Percentiles rank a stretch among this genome's conserved stretches.
phyloP scores from a whole-genome alignment of 2,888 invertebrate species.

The Acronicta psi region DNA sequence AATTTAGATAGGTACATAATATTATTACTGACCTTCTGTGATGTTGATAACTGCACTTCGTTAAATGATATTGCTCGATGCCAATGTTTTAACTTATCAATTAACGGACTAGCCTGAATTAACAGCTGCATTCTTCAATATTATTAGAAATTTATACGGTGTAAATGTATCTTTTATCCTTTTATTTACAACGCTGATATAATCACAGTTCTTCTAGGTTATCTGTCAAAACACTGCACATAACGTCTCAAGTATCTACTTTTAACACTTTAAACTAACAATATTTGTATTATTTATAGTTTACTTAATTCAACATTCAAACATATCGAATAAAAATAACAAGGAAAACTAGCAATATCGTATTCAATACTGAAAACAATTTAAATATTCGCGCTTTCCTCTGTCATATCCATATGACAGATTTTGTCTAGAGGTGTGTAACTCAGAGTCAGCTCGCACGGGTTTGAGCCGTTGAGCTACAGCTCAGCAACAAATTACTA shows the following conservation, averaged over 20 bases:
- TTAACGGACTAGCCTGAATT: constrained; percentile 87
- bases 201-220: constrained; percentile 59
- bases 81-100: constrained; percentile 88
- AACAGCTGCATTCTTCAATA: constrained; percentile 80
- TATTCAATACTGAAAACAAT: constrained; percentile 10
- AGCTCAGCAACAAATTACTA: too few relatives aligned
- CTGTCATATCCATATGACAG: constrained; percentile 33
- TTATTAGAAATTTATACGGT: constrained; percentile 17
- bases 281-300: constrained; percentile 3
- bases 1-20: constrained; percentile 3
- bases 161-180: constrained; percentile 28
- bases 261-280: constrained; percentile 11
- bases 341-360: constrained; percentile 6
- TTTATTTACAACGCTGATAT: constrained; percentile 64
- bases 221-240: constrained; percentile 58
- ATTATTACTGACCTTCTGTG: constrained; percentile 90
- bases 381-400: constrained; percentile 56
- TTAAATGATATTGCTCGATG: constrained; percentile 81
- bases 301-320: constrained; percentile 6
- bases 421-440: too few relatives aligned
- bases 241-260: constrained; percentile 8
- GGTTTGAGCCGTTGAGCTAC: too few relatives aligned
- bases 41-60: constrained; percentile 90
- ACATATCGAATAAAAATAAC: constrained; percentile 1
- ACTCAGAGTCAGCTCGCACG: too few relatives aligned